Evolutionary conservation across 2,888 invertebrate genomes (phyloP), one percentile per base, ranked within the genome.

Genomic region (Endotricha flammealis): DNA sequence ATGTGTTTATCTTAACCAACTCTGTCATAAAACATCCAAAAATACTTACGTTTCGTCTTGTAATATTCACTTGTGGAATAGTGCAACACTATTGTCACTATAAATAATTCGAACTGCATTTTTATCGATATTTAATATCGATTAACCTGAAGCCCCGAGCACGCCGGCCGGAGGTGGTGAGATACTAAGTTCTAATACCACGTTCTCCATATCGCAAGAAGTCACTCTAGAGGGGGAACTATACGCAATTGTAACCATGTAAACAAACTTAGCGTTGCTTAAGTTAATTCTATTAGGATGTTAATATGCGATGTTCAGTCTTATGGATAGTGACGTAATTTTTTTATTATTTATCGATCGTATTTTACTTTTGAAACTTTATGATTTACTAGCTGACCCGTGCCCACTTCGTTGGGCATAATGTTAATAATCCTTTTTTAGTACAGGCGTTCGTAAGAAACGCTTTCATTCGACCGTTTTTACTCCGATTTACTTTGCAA

Each of bases 201-300:
- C 59, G 52, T 61, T 56, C 61, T 55, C 60, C 56, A 53, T 63
- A 54, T 60, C 51, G 61, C 63, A 64, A 63, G 60, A n/a, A 61
- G 48, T 34, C 46, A 35, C 36, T 36, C 39, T 44, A 67, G 82
- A 64, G 85, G 82, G 83, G 85, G 64, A 66, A 41, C 46, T 65
- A n/a, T n/a, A 68, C 76, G 82, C 82, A 85, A 82, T 81, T 76
- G 71, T 73, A 69, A 65, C 70, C 74, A 74, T 73, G 79, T 74
- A 79, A 83, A 82, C 77, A 82, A 78, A 75, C 65, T 71, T 75
- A 48, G 57, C 44, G 52, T 72, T 68, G 65, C 64, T 50, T 53
- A 67, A 67, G 62, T 56, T 64, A 66, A 59, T 61, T 63, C 66
- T 64, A 53, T 57, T 53, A 52, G 47, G 32, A 36, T 28, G 43